Evolutionary conservation across 2,113 vertebrate genomes (phyloP), one percentile per base, ranked within the genome.

Genomic region (Puntigrus tetrazona): DNA sequence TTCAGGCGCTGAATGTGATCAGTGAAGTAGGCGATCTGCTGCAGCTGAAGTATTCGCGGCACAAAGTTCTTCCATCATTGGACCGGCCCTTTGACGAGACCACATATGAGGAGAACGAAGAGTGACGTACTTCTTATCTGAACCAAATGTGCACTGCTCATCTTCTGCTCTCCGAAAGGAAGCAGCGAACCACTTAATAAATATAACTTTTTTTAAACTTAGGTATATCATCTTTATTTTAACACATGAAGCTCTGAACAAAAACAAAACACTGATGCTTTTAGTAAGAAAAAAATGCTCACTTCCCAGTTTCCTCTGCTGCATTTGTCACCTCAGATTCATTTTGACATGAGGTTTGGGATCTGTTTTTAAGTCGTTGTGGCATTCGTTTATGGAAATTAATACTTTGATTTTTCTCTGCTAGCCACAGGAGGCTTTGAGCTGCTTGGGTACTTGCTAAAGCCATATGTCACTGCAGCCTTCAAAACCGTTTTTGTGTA

Each of bases 31-130:
- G 96, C 76, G 95, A 96, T 77, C 91, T 96, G 5, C 91, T 97
- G 85, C 95, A 95, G 25, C 81, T 96, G 86, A 97, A 97, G 89
- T 96, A 96, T 73, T 97, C 95, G 25, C 95, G 95, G 55, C 95
- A 91, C 59, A 94, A 92, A 87, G 87, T 94, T 89, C 92, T 95
- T 18, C 94, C 95, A 31, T 91, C 95, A 1, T 90, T 95, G 88
- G 95, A 96, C 89, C 93, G 95, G 73, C 94, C 95, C 0, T 96
- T 96, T 85, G 95, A 96, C 0, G 95, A 96, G 91, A 95, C 94
- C 29, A 96, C 95, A 0, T 96, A 96, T 3, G 96, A 97, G 90
- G 96, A 96, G 87, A 95, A 93, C 25, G 95, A 97, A 92, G 95
- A 97, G 89, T 96, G 93, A 97, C 29, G 0, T 3, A 43, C 82